A percentile compares a stretch with the other conserved stretches of the same genome.
Conservation (phyloP, 2,888 invertebrate species). For the Rhaphigaster nebulosa region DNA sequence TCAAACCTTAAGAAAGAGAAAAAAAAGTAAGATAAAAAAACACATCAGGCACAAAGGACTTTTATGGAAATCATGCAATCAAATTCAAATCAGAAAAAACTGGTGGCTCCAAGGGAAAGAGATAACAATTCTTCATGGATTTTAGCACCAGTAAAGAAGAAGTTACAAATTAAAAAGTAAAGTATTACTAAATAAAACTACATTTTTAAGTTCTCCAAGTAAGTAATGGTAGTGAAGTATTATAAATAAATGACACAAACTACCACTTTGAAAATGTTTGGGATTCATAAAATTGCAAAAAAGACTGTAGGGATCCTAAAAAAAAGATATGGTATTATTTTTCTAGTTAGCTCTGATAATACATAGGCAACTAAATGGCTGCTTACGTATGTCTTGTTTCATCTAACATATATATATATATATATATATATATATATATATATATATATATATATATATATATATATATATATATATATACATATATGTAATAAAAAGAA, state of each 20-base stretch:
- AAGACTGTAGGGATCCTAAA: not conserved
- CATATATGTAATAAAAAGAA: no score
- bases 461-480: no score
- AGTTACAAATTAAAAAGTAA: not conserved
- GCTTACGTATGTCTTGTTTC: no score
- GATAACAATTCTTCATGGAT: not conserved
- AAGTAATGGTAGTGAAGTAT: not conserved
- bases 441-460: no score
- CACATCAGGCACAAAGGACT: not conserved
- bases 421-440: no score
- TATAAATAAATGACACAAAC: not conserved
- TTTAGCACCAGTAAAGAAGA: not conserved
- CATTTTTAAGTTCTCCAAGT: not conserved
- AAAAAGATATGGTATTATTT: not conserved
- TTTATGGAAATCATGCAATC: not conserved
- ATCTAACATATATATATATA: no score
- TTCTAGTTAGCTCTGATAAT: not conserved
- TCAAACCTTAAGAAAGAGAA: not conserved
- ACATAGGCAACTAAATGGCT: no score
- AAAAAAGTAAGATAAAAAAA: not conserved
- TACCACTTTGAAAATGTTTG: not conserved
- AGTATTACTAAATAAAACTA: not conserved
- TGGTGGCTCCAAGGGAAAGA: not conserved
- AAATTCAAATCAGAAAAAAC: not conserved
- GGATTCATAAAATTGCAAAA: not conserved